Base-by-base conservation (phyloP, 2,113 vertebrate genomes). In the Brachyhypopomus occidentalis region DNA sequence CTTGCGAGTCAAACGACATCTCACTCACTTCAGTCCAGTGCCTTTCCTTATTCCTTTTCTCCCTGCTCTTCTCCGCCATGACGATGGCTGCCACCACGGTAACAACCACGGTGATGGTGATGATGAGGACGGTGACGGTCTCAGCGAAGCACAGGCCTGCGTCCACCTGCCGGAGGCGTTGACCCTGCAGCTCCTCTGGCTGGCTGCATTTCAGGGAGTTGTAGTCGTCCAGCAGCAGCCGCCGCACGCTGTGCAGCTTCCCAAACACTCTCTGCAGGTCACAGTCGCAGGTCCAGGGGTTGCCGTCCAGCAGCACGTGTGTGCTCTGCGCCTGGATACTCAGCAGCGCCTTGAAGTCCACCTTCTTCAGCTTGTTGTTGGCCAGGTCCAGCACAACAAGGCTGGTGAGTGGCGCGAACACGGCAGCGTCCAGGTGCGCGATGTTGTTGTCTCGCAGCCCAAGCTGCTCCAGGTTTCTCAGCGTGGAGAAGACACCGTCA, bases 201-300 rank as follows among this genome's bases (percentile, higher is more conserved):
- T 83, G 81, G 5, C 11, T 2, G 78, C 95, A 95, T 2, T 84
- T 93, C 81, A 95, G 86, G 76, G 93, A 93, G 38, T 76, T 60
- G 74, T 94, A 94, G 90, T 95, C 93, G 30, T 95, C 93, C 84
- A 95, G 84, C 72, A 92, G 90, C 67, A 96, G 90, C 73, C 92
- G 80, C 78, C 92, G 90, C 78, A 95, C 89, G 71, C 87, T 92
- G 3, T 82, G 89, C 75, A 95, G 87, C 83, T 96, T 95, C 69
- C 88, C 77, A 86, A 95, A 95, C 1, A 94, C 92, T 30, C 94
- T 90, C 82, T 95, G 95, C 72, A 95, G 91, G 83, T 95, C 94
- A 27, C 95, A 96, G 80, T 95, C 92, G n/a, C 95, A 95, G 66
- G 87, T 87, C 94, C 94, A 96, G 0, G 91, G 91, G 84, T 95